A percentile compares a stretch with the other conserved stretches of the same genome.
Conservation (phyloP, 35 echinoderm and acorn worm species). For the Acanthaster planci region DNA sequence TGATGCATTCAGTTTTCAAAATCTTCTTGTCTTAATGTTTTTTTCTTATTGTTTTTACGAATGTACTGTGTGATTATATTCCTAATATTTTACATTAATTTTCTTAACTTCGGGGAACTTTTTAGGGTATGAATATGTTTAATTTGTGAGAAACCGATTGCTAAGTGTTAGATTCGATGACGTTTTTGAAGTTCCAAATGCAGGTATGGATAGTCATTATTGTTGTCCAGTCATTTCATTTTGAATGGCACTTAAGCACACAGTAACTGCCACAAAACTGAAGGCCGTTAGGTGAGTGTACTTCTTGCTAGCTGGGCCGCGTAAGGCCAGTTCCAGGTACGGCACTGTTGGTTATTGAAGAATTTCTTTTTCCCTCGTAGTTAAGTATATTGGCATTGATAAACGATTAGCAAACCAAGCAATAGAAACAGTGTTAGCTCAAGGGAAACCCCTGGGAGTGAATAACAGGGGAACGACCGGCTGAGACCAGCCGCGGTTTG, state of each 20-base stretch:
- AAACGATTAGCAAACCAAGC: slow-evolving; percentile 22
- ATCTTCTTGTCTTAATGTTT: neutral
- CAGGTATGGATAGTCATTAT: too few species aligned
- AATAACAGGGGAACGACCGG: slow-evolving; percentile 21
- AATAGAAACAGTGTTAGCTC: slow-evolving; percentile 26
- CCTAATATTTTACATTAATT: too few species aligned
- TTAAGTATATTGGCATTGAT: slow-evolving; percentile 21
- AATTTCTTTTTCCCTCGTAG: neutral
- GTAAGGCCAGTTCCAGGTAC: slow-evolving; percentile 3
- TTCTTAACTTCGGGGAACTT: too few species aligned
- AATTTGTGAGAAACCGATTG: too few species aligned
- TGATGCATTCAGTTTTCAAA: neutral
- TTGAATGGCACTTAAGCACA: too few species aligned
- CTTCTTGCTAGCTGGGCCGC: neutral
- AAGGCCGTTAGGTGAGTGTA: slow-evolving; percentile 4
- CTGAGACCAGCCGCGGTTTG: neutral
- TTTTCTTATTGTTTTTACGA: neutral
- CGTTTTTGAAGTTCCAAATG: too few species aligned
- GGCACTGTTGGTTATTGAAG: neutral
- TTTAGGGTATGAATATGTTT: too few species aligned
- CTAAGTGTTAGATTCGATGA: too few species aligned
- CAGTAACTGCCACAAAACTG: too few species aligned
- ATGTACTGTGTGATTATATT: too few species aligned
- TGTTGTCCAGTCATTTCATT: too few species aligned
- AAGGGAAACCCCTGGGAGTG: slow-evolving; percentile 7